Percentiles rank a stretch among this genome's conserved stretches.
Conservation (phyloP, 2,888 invertebrate genomes). For the Luperina nickerlii region DNA sequence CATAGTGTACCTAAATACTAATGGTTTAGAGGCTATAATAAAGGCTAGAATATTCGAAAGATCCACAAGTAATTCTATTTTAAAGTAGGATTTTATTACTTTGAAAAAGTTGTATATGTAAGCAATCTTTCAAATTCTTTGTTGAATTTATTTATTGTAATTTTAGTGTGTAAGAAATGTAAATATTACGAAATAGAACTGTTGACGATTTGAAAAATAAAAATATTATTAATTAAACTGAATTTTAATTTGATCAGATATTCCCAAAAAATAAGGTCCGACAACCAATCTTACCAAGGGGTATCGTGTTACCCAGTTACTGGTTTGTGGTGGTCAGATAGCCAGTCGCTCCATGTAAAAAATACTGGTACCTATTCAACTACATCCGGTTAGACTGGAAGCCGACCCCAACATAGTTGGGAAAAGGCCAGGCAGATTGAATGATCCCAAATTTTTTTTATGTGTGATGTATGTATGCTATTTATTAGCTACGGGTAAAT, state of each 20-base stretch:
- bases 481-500: neutral
- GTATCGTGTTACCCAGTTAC: neutral
- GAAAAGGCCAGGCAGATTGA: too few species aligned
- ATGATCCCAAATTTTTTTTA: neutral
- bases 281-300: neutral
- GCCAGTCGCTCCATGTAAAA: neutral
- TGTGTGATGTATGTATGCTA: neutral
- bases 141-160: slow-evolving; percentile 58
- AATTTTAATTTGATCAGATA: slow-evolving; percentile 4
- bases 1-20: slow-evolving; percentile 21
- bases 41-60: slow-evolving; percentile 7
- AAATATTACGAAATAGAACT: slow-evolving; percentile 55
- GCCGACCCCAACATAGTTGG: neutral
- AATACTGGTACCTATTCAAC: neutral
- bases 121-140: slow-evolving; percentile 10
- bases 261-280: neutral
- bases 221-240: slow-evolving; percentile 2
- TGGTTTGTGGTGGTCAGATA: neutral
- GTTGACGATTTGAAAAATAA: slow-evolving; percentile 43
- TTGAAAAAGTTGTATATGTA: slow-evolving; percentile 4
- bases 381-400: neutral
- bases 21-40: neutral
- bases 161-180: slow-evolving; percentile 62
- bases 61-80: slow-evolving; percentile 10
- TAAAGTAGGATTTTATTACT: neutral